Conservation (phyloP, 1,140 invertebrate genomes). For the Protaetia brevitarsis region DNA sequence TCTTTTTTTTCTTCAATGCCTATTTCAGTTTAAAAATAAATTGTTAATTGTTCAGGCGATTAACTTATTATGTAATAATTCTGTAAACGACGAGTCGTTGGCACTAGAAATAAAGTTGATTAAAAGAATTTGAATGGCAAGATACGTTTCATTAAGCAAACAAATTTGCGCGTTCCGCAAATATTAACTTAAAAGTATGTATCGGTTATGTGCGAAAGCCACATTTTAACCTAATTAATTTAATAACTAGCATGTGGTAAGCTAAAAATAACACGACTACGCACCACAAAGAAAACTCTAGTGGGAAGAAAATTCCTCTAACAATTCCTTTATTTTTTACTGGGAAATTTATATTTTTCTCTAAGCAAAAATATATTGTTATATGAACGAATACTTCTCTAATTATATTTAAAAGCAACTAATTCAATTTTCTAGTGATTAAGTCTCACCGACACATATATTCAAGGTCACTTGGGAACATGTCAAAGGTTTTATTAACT, state of each 20-base stretch:
- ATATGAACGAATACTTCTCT: too few relatives aligned
- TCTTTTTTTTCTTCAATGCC: neutral
- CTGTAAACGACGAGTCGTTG: neutral
- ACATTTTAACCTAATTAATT: slow-evolving; percentile 4
- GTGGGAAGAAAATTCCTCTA: too few relatives aligned
- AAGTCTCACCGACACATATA: too few relatives aligned
- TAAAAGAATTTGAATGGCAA: slow-evolving; percentile 4
- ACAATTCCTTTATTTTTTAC: too few relatives aligned
- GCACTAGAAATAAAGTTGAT: neutral
- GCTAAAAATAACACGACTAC: neutral
- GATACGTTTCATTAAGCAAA: neutral
- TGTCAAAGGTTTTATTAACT: too few relatives aligned
- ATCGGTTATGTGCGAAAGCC: slow-evolving; percentile 5
- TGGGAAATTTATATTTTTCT: too few relatives aligned
- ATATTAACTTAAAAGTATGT: slow-evolving; percentile 4
- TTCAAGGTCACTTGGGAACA: too few relatives aligned
- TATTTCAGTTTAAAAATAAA: too few relatives aligned
- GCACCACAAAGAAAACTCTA: too few relatives aligned
- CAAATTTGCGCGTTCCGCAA: slow-evolving; percentile 2
- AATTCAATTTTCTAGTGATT: too few relatives aligned
- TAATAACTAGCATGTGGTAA: neutral
- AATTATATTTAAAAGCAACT: too few relatives aligned
- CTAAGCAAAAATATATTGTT: too few relatives aligned
- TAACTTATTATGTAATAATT: neutral
- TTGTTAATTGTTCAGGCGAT: neutral